Evolutionary conservation across 2,797 vertebrate genomes (phyloP), one percentile per base, ranked within the genome.

Genomic region (Alcedo quadribrachys): DNA sequence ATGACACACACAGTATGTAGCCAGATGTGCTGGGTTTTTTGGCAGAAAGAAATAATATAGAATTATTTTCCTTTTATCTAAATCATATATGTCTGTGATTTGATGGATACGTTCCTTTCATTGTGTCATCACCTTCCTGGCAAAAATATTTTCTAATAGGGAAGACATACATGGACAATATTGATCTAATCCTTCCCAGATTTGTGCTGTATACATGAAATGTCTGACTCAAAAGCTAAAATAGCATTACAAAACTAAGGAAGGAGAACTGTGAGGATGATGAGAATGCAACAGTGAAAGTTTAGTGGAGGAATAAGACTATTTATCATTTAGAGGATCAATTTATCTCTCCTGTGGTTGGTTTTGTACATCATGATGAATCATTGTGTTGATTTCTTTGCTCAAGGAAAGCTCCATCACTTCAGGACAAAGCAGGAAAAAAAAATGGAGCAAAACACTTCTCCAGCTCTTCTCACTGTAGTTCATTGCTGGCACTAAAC

Each of bases 221-320:
- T 51, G 42, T 81, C 82, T 85, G 76, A 92, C 91, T 69, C 61
- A 66, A 79, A 67, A 43, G 8, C 40, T 88, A 60, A 86, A 90
- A 55, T 27, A 83, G 6, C 35, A 63, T 51, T 85, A 77, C 35
- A 83, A 46, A 95, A 76, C 66, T 80, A 48, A 90, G 62, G 58
- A 81, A 73, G 20, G 2, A 55, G 48, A 12, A 4, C 11, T 50
- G 10, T 51, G 48, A 89, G 28, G 30, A 79, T 24, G 71, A 82
- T 89, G 14, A 85, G 46, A 70, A 65, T 58, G 61, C 20, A 76
- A 32, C 19, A 76, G 45, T 61, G 35, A 48, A 91, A 83, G 22
- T 58, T 22, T 71, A 51, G 27, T 11, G 20, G n/a, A 79, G n/a
- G 42, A 88, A 62, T 32, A 85, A 74, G 53, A 58, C n/a, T 81